These are phyloP conservation scores for Rhea pennata DNA, from an alignment of 2,113 vertebrate genomes.

Conservation along the genomic window DNA sequence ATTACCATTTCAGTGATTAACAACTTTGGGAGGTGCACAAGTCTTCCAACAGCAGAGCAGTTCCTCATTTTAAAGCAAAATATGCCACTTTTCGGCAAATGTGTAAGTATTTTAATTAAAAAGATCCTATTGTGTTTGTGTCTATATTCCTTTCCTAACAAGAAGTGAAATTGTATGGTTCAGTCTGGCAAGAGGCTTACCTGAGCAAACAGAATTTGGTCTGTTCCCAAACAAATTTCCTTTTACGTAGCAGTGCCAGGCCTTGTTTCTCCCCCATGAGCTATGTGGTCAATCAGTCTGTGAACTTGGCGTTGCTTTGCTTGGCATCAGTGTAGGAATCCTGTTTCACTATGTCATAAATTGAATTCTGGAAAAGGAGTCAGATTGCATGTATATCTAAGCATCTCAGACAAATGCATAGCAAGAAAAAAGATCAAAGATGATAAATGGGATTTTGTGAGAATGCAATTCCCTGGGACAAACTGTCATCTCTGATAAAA, in stretches of 20 bases:
- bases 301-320: neutral
- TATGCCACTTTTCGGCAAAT: fast-evolving
- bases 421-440: neutral
- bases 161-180: neutral
- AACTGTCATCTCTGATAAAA: neutral
- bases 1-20: neutral
- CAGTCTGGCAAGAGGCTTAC: neutral
- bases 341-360: neutral
- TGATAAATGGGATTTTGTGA: neutral
- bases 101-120: neutral
- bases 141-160: neutral
- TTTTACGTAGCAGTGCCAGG: neutral
- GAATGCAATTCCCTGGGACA: neutral
- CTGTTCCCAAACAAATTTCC: neutral
- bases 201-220: neutral
- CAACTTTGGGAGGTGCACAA: neutral
- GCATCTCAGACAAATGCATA: neutral
- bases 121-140: neutral
- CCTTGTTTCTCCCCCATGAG: neutral
- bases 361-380: neutral
- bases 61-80: neutral
- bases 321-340: neutral
- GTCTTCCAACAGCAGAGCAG: neutral
- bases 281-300: neutral
- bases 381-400: neutral